phyloP scores from a whole-genome alignment of 2,888 invertebrate genomes.

The Leptinotarsa juncta region DNA sequence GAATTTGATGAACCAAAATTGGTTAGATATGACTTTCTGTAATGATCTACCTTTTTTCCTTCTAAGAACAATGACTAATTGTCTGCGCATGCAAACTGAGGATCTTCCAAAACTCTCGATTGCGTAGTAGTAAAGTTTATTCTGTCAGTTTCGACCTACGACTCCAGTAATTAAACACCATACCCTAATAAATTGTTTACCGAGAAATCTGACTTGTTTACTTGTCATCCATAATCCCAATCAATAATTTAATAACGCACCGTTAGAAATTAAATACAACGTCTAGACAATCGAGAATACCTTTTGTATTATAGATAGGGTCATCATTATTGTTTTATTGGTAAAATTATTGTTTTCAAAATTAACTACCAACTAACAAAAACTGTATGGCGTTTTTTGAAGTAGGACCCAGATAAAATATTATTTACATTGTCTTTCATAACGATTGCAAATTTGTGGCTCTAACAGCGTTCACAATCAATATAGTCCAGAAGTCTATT shows the following conservation, averaged over 20 bases:
- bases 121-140: not conserved
- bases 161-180: conserved; percentile 20
- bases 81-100: conserved; percentile 10
- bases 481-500: too few relatives aligned
- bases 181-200: conserved; percentile 26
- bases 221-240: not conserved
- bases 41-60: not conserved
- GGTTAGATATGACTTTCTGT: not conserved
- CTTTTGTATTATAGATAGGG: not conserved
- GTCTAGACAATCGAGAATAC: conserved; percentile 3
- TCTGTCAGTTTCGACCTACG: conserved; percentile 5
- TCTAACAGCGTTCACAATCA: too few relatives aligned
- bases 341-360: too few relatives aligned
- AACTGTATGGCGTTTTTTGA: too few relatives aligned
- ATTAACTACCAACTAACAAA: too few relatives aligned
- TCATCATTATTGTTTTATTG: not conserved
- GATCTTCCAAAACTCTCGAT: not conserved
- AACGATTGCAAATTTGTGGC: too few relatives aligned
- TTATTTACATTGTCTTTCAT: too few relatives aligned
- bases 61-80: conserved; percentile 19
- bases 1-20: not conserved
- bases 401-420: too few relatives aligned
- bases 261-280: not conserved
- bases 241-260: conserved; percentile 6
- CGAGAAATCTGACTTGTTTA: conserved; percentile 10